Base-by-base conservation (phyloP, 1,140 invertebrate species). In the Drosophila suzukii region DNA sequence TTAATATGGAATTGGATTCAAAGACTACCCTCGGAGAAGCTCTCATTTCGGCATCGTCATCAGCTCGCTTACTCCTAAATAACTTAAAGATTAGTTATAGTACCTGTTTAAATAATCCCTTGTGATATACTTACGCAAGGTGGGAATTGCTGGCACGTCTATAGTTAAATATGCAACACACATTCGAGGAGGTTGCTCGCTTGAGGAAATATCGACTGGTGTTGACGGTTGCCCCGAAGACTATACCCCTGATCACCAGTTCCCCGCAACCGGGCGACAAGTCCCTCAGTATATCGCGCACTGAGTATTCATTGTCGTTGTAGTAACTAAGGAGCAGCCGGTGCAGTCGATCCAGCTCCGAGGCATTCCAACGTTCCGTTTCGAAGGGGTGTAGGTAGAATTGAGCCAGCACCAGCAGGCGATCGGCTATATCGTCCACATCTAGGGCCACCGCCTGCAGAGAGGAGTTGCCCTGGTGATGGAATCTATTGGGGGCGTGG, bases 111-210 rank as follows among this genome's bases (percentile, higher is more conserved):
- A 1, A 24, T 0, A 41, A 6, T 49, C 7, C 13, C 8, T 4
- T 6, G 11, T 11, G 8, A 8, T 32, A 7, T 13, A 51, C 79
- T 75, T 51, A 92, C 91, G 47, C 58, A 71, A 77, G 71, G 51
- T 24, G 65, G 11, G 84, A 76, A 44, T 91, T 78, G 59, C 84
- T 84, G 0, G 70, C 53, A 0, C 91, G 75, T 4, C 56, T 51
- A 47, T 91, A 92, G 54, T 92, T 92, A 65, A 91, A 92, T 60
- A 92, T 88, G 77, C 91, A 92, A 41, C 91, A 92, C 50, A 89
- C 80, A 66, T 91, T 76, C 30, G 80, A 54, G n/a, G 91, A 78
- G 15, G 89, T 92, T 17, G 78, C 39, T 13, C 91, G 77, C 41
- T 90, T 80, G 24, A 88, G 17, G 44, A 92, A 90, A 47, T 85